Base-by-base conservation (phyloP, 2,888 invertebrate genomes). In the Ochropleura plecta region DNA sequence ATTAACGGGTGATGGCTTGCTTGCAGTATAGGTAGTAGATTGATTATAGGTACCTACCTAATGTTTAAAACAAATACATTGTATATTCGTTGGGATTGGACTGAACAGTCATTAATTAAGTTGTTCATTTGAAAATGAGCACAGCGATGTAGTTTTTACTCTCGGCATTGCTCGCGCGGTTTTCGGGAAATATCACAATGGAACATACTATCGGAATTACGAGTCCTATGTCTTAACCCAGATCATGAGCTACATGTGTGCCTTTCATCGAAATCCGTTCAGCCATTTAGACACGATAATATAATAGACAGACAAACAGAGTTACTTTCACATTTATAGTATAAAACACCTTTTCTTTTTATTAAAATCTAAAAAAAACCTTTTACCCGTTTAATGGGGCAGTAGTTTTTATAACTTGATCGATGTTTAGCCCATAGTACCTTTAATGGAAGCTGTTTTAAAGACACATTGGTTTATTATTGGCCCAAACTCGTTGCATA, bases 1-100 rank as follows among this genome's bases (percentile, higher is more conserved):
- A 42, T 57, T 10, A 64, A 1, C 9, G 16, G 48, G 10, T 42
- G 40, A 59, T 64, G 46, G 18, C 10, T 51, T 8, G 5, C 46
- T 53, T 53, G 42, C 55, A 49, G 14, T 63, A 46, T n/a, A n/a
- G n/a, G n/a, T n/a, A 44, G 14, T 40, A 40, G 40, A 59, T 8
- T 16, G 8, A 14, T 66, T 30, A 5, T 70, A 7, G 12, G 18
- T 46, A 7, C n/a, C 53, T 55, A 55, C 55, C 20, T 20, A 20
- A 30, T 30, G 55, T 75, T 48, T 20, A 53, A 53, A 44, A 69
- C 42, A 70, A 69, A 53, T 30, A 30, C 1, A 30, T 30, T 30
- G 12, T 42, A 51, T 18, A 2, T 42, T 53, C 0, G n/a, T n/a
- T 42, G 42, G n/a, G 7, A 42, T 62, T 6, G 6, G n/a, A 44